Percentiles rank a stretch among this genome's conserved stretches.
These are phyloP conservation scores for Lates calcarifer DNA, from an alignment of 2,113 vertebrate species.

Conservation along the genomic window DNA sequence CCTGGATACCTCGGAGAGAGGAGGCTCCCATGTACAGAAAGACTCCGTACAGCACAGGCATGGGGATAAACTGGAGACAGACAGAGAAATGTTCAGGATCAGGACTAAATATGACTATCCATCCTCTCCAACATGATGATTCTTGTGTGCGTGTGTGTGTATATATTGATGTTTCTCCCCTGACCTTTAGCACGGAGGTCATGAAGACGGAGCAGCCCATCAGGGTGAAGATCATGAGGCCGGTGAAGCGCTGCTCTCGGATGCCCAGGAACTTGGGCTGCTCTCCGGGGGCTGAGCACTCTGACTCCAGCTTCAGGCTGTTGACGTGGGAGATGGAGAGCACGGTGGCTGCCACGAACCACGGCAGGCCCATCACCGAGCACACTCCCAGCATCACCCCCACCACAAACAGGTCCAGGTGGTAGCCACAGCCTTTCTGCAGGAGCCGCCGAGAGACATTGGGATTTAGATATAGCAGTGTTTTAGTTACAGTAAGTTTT, in stretches of 20 bases:
- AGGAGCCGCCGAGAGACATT: background rate
- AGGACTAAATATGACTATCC: background rate
- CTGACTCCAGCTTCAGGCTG: constrained; percentile 97
- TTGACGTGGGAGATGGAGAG: constrained; percentile 99
- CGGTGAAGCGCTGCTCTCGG: constrained; percentile 97
- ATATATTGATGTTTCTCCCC: background rate
- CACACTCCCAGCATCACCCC: constrained; percentile 97
- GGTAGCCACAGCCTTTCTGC: constrained; percentile 94
- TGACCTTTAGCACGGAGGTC: constrained; percentile 97
- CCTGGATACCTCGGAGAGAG: constrained; percentile 98
- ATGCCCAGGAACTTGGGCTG: constrained; percentile 99
- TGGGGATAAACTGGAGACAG: constrained; percentile 93
- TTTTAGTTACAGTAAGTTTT: too few relatives aligned
- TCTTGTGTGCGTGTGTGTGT: background rate
- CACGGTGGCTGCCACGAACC: constrained; percentile 99
- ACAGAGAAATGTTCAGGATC: background rate
- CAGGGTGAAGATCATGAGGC: constrained; percentile 98
- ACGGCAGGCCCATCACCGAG: constrained; percentile 97
- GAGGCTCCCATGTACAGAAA: constrained; percentile 99
- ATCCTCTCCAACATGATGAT: background rate
- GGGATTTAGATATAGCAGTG: background rate
- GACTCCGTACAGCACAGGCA: constrained; percentile 98
- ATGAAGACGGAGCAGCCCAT: constrained; percentile 99
- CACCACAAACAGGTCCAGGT: constrained; percentile 97
- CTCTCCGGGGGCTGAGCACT: constrained; percentile 97